phyloP scores from a whole-genome alignment of 2,113 vertebrate species.

The Prionailurus bengalensis region DNA sequence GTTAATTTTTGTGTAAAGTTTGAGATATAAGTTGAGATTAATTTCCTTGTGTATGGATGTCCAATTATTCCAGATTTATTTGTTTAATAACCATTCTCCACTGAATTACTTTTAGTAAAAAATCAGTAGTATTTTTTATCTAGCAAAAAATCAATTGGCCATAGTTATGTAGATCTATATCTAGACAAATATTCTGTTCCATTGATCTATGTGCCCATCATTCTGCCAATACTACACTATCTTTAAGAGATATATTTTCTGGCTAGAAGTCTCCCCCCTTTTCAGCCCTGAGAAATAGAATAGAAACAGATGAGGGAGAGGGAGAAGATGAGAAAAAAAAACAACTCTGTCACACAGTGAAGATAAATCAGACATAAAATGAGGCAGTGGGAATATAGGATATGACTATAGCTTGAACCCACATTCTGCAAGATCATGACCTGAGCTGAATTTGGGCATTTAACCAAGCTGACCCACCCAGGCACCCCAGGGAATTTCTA shows the following conservation, averaged over 20 bases:
- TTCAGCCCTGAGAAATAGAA: not conserved
- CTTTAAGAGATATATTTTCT: not conserved
- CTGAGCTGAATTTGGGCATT: too few relatives aligned
- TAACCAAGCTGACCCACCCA: too few relatives aligned
- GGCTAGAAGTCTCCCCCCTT: not conserved
- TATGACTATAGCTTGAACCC: not conserved
- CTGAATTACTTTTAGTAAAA: not conserved
- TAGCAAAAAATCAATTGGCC: not conserved
- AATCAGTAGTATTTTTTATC: too few relatives aligned
- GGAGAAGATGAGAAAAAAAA: not conserved
- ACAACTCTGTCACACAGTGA: not conserved
- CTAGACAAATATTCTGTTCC: not conserved
- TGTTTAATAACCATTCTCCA: not conserved
- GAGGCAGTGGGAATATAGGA: not conserved
- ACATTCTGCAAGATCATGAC: too few relatives aligned
- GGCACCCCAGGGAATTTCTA: too few relatives aligned
- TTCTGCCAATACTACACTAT: not conserved
- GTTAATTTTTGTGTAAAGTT: not conserved
- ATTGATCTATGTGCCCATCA: not conserved
- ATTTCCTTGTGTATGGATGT: not conserved
- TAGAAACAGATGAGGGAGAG: slow-evolving; percentile 5
- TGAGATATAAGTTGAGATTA: not conserved
- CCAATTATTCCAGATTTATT: not conserved
- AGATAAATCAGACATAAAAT: not conserved
- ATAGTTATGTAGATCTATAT: not conserved